Evolutionary conservation across 1,140 invertebrate species (phyloP).

Genomic region (Chironomus tepperi): DNA sequence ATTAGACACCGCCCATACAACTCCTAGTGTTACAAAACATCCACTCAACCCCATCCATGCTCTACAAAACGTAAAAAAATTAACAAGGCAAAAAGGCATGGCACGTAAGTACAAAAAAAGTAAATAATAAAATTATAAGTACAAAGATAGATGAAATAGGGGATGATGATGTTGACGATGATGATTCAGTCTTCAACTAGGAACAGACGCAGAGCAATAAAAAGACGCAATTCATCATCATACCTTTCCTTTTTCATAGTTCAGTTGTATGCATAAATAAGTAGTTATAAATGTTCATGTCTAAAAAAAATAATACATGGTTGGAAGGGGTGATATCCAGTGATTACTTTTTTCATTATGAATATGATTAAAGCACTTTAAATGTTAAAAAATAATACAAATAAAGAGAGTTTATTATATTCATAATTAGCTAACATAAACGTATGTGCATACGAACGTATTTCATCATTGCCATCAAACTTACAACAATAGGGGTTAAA

Average conservation of each 20-base stretch:
- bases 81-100: too few species aligned
- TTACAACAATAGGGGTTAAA: constrained; percentile 5
- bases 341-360: constrained; percentile 1
- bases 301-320: not conserved
- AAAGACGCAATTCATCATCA: constrained; percentile 20
- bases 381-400: not conserved
- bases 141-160: not conserved
- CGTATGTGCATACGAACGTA: not conserved
- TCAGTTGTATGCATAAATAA: not conserved
- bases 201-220: constrained; percentile 15
- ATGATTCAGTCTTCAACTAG: not conserved
- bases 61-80: too few species aligned
- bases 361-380: not conserved
- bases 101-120: too few species aligned
- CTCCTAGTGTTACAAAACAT: too few species aligned
- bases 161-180: not conserved
- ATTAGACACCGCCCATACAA: too few species aligned
- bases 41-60: too few species aligned
- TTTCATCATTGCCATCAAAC: not conserved
- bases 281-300: too few species aligned
- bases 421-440: constrained; percentile 10
- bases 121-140: too few species aligned
- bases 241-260: not conserved
- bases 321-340: not conserved
- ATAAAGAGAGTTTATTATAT: not conserved